These are phyloP conservation scores for Andricus quercusramuli DNA, from an alignment of 2,888 invertebrate species.

Conservation along the genomic window DNA sequence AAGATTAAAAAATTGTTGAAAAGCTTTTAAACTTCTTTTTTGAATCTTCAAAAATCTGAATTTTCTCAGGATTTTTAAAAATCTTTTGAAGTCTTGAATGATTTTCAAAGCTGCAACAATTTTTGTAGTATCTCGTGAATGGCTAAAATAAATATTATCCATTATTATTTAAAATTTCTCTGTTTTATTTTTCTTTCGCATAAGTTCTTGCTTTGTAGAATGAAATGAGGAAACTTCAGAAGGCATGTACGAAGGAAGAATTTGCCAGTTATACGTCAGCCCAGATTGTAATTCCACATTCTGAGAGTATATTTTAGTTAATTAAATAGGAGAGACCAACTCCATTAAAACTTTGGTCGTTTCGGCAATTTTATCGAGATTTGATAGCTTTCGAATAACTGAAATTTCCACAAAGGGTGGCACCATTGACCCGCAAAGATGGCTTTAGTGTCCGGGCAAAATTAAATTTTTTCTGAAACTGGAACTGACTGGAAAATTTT, in stretches of 20 bases:
- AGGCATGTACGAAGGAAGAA: not conserved
- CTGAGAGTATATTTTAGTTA: slow-evolving; percentile 57
- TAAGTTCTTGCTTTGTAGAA: not conserved
- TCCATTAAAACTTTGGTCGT: slow-evolving; percentile 59
- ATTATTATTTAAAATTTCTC: not conserved
- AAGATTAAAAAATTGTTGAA: too few species aligned
- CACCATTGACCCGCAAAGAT: slow-evolving; percentile 1
- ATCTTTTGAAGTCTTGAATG: too few species aligned
- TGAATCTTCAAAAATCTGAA: too few species aligned
- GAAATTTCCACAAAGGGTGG: slow-evolving; percentile 54
- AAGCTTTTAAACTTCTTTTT: too few species aligned
- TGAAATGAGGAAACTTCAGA: slow-evolving; percentile 11
- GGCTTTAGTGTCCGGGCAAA: not conserved
- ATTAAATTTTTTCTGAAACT: too few species aligned
- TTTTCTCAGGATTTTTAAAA: too few species aligned
- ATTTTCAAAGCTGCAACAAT: too few species aligned
- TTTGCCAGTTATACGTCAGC: slow-evolving; percentile 21
- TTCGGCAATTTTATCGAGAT: slow-evolving; percentile 57
- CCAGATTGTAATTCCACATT: slow-evolving; percentile 22
- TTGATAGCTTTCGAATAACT: slow-evolving; percentile 54
- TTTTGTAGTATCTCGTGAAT: too few species aligned
- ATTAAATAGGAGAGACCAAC: slow-evolving; percentile 54
- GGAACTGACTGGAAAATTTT: too few species aligned
- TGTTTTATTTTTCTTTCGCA: not conserved
- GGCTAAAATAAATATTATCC: too few species aligned